These are phyloP conservation scores for Fragum whitleyi DNA, from an alignment of 2,888 invertebrate genomes.

Conservation along the genomic window DNA sequence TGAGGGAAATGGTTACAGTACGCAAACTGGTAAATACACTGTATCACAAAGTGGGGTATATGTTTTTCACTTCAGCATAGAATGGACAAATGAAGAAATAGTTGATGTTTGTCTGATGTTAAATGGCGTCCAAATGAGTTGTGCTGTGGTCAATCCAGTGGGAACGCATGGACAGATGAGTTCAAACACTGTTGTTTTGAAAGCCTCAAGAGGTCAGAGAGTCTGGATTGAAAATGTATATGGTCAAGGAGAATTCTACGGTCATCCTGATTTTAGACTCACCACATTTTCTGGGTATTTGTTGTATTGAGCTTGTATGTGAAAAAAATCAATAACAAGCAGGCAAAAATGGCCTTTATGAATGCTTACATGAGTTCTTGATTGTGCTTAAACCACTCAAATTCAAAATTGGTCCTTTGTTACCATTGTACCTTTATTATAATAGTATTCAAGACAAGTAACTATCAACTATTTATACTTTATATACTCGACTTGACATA, in stretches of 20 bases:
- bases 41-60: not conserved
- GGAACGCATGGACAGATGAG: not conserved
- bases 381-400: no score
- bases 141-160: not conserved
- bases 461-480: no score
- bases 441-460: no score
- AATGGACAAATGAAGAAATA: not conserved
- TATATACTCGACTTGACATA: no score
- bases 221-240: not conserved
- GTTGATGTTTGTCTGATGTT: not conserved
- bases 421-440: no score
- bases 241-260: not conserved
- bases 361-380: no score
- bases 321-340: no score
- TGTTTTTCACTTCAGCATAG: not conserved
- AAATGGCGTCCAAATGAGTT: not conserved
- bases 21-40: not conserved
- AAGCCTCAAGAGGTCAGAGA: not conserved
- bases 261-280: not conserved
- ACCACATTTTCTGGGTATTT: not conserved
- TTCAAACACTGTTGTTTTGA: not conserved
- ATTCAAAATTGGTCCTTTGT: no score
- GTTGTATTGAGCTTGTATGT: not conserved
- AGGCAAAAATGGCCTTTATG: no score
- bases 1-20: not conserved